These are phyloP conservation scores for Calliscelio sp. DNA, from an alignment of 2,888 invertebrate species.

Conservation along the genomic window DNA sequence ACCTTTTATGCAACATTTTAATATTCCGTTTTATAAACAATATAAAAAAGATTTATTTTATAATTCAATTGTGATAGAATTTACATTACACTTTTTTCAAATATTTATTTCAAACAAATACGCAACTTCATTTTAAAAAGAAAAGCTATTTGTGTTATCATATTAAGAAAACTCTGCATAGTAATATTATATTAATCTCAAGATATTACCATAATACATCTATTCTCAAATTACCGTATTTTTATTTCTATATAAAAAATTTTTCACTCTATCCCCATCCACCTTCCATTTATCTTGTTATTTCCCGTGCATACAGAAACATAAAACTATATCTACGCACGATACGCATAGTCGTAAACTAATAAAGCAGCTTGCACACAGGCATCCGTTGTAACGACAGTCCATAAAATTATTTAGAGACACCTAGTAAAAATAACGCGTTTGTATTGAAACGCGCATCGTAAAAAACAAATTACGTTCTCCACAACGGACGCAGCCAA, in stretches of 20 bases:
- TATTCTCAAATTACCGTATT: conserved; percentile 17
- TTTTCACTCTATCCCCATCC: conserved; percentile 23
- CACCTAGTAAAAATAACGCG: conserved; percentile 55
- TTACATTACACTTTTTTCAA: too few species aligned
- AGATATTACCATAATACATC: neutral
- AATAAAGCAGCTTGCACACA: conserved; percentile 60
- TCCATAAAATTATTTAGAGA: conserved; percentile 70
- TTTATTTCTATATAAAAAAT: conserved; percentile 27
- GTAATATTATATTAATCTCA: conserved; percentile 3
- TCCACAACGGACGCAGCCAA: conserved; percentile 27
- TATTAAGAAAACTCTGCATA: conserved; percentile 3
- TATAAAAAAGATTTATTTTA: neutral
- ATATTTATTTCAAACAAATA: too few species aligned
- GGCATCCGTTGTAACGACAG: conserved; percentile 58
- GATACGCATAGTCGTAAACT: conserved; percentile 61
- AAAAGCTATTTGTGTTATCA: too few species aligned
- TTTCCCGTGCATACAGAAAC: conserved; percentile 43
- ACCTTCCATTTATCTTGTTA: conserved; percentile 42
- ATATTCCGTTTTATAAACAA: neutral
- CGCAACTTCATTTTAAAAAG: too few species aligned
- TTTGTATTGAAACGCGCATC: conserved; percentile 53
- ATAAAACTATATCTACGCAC: conserved; percentile 56
- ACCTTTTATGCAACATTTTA: neutral
- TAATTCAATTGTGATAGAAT: too few species aligned
- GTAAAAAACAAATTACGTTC: conserved; percentile 54